phyloP scores from a whole-genome alignment of 2,797 vertebrate genomes.

The Anniella stebbinsi region DNA sequence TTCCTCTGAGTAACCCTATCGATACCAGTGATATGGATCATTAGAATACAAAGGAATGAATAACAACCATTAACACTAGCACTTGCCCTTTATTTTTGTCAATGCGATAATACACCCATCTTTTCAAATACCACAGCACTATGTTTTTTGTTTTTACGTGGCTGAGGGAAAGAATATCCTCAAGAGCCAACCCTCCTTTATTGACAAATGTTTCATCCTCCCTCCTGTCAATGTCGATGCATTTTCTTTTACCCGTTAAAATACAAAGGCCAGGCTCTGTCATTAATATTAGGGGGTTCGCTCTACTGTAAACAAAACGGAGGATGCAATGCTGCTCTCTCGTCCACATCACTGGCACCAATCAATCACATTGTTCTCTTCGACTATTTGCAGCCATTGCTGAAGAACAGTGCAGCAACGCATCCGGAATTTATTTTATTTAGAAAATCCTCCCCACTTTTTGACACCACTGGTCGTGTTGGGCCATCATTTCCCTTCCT shows the following conservation, averaged over 20 bases:
- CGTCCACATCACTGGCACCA: neutral
- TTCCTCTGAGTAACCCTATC: neutral
- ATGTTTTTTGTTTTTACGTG: neutral
- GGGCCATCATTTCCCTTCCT: neutral
- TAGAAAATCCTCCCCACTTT: neutral
- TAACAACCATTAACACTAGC: neutral
- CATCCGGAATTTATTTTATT: neutral
- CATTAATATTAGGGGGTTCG: neutral
- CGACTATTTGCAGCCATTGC: slow-evolving; percentile 4
- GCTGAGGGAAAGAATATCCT: neutral
- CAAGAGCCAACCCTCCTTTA: neutral
- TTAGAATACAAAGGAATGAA: neutral
- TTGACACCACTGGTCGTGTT: neutral
- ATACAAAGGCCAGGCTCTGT: neutral
- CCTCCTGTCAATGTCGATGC: neutral
- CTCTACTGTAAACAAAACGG: too few species aligned
- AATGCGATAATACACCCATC: neutral
- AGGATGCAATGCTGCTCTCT: neutral
- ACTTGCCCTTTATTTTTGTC: neutral
- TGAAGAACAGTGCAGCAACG: neutral
- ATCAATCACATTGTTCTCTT: neutral
- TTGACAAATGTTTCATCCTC: neutral
- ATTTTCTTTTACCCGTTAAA: neutral
- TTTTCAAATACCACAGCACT: neutral
- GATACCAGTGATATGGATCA: neutral